Percentiles rank a stretch among this genome's conserved stretches.
Conservation (phyloP, 1,140 invertebrate species). For the Chironomus tepperi region DNA sequence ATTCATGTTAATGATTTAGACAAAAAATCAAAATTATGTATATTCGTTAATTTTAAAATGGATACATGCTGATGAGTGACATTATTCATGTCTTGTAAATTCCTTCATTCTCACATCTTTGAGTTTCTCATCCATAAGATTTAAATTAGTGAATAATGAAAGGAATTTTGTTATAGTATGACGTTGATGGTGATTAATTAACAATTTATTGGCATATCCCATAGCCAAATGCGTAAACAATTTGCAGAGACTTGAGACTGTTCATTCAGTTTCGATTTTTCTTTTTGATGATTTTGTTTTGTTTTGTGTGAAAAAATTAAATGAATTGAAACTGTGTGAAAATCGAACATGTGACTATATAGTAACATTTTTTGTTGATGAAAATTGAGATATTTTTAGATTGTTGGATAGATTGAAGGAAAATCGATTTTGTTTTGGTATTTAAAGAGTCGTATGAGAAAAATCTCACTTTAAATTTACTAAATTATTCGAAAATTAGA, state of each 20-base stretch:
- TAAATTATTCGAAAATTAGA: too few relatives aligned
- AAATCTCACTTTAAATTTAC: too few relatives aligned
- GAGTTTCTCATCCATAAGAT: not conserved
- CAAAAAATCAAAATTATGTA: not conserved
- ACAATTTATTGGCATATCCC: not conserved
- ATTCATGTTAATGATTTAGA: not conserved
- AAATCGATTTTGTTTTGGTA: too few relatives aligned
- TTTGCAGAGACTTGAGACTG: too few relatives aligned
- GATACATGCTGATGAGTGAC: not conserved
- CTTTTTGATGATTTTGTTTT: not conserved
- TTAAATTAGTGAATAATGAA: not conserved
- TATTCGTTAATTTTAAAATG: not conserved
- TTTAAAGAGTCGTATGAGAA: too few relatives aligned
- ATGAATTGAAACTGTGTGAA: not conserved
- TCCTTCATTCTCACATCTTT: not conserved
- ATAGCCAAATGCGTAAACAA: too few relatives aligned
- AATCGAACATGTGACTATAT: too few relatives aligned
- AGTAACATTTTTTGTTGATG: too few relatives aligned
- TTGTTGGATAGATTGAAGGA: too few relatives aligned
- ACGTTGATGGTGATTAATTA: slow-evolving; percentile 1
- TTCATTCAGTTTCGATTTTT: not conserved
- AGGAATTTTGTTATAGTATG: not conserved
- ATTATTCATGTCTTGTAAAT: not conserved
- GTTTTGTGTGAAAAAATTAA: not conserved
- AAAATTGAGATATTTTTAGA: too few relatives aligned